Percentiles rank a stretch among this genome's conserved stretches.
phyloP scores from a whole-genome alignment of 2,113 vertebrate species.

The Tupaia chinensis region DNA sequence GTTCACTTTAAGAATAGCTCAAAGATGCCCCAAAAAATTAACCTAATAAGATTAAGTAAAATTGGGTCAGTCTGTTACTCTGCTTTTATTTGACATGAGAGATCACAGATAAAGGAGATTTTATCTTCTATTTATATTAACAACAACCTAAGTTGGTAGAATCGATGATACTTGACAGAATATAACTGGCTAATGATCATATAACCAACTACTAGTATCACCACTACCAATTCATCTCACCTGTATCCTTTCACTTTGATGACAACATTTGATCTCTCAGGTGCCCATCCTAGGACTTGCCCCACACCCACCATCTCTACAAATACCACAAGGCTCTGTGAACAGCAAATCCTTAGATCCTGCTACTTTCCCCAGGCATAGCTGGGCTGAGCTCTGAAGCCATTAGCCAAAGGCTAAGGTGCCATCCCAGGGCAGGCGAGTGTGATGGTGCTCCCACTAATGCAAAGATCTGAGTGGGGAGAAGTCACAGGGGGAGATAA shows the following conservation, averaged over 20 bases:
- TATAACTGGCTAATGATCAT: neutral
- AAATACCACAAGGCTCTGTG: neutral
- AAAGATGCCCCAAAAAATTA: slow-evolving; percentile 50
- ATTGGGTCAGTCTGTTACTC: neutral
- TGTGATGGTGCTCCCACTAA: neutral
- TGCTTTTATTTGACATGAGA: neutral
- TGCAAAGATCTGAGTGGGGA: neutral
- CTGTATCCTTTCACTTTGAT: neutral
- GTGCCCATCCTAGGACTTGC: neutral
- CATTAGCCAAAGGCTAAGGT: neutral
- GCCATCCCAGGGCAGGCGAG: neutral
- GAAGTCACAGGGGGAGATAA: neutral
- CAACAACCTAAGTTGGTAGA: neutral
- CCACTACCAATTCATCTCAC: neutral
- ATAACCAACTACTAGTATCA: neutral
- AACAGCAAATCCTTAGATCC: neutral
- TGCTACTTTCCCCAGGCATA: neutral
- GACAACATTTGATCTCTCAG: neutral
- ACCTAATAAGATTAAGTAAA: slow-evolving; percentile 16
- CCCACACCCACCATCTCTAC: neutral
- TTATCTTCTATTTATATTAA: neutral
- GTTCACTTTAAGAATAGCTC: slow-evolving; percentile 22
- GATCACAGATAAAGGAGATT: neutral
- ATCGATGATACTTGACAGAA: neutral
- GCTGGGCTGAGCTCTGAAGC: neutral